Conservation (phyloP, 2,888 invertebrate genomes). For the Andrena minutula region DNA sequence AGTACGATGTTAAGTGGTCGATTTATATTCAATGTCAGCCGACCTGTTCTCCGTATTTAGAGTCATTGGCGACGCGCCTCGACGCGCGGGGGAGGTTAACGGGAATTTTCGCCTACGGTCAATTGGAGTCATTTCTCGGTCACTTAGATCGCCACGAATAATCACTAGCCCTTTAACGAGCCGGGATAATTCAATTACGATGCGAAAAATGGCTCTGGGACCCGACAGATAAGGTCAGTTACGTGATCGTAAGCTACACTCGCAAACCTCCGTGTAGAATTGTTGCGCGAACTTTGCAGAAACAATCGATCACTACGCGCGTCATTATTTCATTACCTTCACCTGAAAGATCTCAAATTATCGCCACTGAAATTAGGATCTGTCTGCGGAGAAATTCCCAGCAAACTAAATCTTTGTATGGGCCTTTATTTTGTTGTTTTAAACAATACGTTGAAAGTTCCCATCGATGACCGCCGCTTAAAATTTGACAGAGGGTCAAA, state of each 20-base stretch:
- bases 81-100: constrained; percentile 54
- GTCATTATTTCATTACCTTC: no score
- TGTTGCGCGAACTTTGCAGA: background rate
- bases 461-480: no score
- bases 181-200: constrained; percentile 52
- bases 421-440: no score
- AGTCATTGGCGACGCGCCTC: constrained; percentile 34
- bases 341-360: no score
- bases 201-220: background rate
- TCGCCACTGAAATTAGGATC: no score
- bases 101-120: constrained; percentile 66
- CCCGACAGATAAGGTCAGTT: constrained; percentile 4
- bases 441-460: no score
- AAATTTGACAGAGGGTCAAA: no score
- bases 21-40: constrained; percentile 70
- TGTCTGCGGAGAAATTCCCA: no score
- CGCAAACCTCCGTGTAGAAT: no score
- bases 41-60: constrained; percentile 56
- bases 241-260: constrained; percentile 23
- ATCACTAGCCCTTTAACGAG: constrained; percentile 40
- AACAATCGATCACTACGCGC: background rate
- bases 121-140: constrained; percentile 46
- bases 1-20: constrained; percentile 43
- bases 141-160: constrained; percentile 35
- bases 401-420: no score